Evolutionary conservation across 2,113 vertebrate species (phyloP).

Genomic region (Merops nubicus): DNA sequence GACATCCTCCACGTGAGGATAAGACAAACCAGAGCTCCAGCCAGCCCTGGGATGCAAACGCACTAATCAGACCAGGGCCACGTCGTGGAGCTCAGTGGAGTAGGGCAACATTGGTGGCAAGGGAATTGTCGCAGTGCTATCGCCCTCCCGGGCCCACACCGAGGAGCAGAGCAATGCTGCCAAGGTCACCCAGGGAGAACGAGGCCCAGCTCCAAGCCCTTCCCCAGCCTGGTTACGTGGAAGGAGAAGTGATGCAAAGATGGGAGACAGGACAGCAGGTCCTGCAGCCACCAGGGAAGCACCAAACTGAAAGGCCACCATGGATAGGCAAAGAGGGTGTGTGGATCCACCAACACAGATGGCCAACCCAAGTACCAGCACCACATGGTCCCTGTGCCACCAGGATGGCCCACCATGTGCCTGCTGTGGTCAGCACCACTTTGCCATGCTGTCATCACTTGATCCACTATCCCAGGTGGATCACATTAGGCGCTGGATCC

Average conservation of each 20-base stretch:
- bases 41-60: not conserved
- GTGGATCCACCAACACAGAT: not conserved
- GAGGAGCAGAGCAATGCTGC: not conserved
- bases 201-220: not conserved
- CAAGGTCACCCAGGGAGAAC: not conserved
- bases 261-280: not conserved
- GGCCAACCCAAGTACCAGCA: not conserved
- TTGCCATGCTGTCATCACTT: not conserved
- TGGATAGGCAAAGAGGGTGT: not conserved
- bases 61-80: not conserved
- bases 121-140: not conserved
- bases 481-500: not conserved
- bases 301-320: not conserved
- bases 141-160: not conserved
- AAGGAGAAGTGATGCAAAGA: not conserved
- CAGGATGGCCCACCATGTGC: not conserved
- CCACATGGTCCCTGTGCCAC: not conserved
- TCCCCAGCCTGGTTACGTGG: not conserved
- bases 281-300: not conserved
- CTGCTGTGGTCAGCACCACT: not conserved
- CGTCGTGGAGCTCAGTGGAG: not conserved
- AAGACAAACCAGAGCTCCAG: accelerated
- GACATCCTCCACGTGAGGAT: not conserved
- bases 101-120: not conserved
- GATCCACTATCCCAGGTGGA: not conserved